Percentiles rank a stretch among this genome's conserved stretches.
phyloP scores from a whole-genome alignment of 2,113 vertebrate genomes.

The Chroicocephalus ridibundus region DNA sequence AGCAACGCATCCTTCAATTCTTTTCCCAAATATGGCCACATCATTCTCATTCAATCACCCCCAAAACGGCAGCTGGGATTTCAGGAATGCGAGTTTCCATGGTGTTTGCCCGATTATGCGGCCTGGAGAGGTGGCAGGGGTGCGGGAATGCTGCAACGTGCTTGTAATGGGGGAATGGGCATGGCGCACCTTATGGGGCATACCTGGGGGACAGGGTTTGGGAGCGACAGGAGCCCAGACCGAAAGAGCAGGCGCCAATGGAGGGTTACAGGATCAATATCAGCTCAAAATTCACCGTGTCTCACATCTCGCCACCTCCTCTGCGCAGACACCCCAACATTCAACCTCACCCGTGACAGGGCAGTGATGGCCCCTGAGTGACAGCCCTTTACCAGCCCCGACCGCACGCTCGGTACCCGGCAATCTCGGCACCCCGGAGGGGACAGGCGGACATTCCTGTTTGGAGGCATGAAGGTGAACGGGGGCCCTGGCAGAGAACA shows the following conservation, averaged over 20 bases:
- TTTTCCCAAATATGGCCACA: constrained; percentile 50
- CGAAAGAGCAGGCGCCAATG: not conserved
- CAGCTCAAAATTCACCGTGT: fast-evolving
- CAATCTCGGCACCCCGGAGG: fast-evolving
- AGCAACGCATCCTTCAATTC: not conserved
- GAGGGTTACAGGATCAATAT: fast-evolving
- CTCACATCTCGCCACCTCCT: not conserved
- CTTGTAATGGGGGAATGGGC: not conserved
- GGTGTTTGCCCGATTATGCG: not conserved
- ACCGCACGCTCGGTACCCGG: fast-evolving
- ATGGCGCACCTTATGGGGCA: fast-evolving
- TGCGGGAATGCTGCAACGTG: not conserved
- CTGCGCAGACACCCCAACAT: not conserved
- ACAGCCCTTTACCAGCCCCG: not conserved
- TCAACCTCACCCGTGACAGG: not conserved
- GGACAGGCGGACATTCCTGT: fast-evolving
- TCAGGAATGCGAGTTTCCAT: constrained; percentile 39
- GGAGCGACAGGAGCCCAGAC: not conserved
- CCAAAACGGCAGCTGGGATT: constrained; percentile 39
- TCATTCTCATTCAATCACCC: not conserved
- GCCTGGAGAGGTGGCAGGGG: not conserved
- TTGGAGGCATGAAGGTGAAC: fast-evolving
- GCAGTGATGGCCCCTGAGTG: not conserved
- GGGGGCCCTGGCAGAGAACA: not conserved
- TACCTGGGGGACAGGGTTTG: not conserved